A percentile compares a stretch with the other conserved stretches of the same genome.
Conservation (phyloP, 2,888 invertebrate species). For the Melanargia galathea region DNA sequence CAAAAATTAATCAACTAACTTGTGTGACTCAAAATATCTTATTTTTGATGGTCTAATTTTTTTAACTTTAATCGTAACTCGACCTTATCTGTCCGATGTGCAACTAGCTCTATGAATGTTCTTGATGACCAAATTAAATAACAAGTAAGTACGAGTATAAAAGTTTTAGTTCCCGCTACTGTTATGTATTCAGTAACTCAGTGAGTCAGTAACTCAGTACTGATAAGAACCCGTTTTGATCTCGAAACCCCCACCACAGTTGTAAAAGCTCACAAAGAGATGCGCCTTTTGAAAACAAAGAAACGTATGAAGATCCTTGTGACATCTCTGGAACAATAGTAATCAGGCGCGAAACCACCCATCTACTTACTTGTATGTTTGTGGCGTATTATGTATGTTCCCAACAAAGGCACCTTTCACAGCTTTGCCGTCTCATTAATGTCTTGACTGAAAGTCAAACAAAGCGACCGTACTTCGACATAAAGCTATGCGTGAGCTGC, state of each 20-base stretch:
- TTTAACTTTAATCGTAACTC: no score
- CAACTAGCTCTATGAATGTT: no score
- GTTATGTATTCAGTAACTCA: neutral
- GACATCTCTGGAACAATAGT: slow-evolving; percentile 15
- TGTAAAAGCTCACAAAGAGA: slow-evolving; percentile 13
- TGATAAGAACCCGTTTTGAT: neutral
- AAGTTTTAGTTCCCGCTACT: neutral
- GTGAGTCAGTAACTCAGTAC: neutral
- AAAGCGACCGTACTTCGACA: slow-evolving; percentile 18
- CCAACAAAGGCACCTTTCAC: slow-evolving; percentile 18
- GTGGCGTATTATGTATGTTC: neutral
- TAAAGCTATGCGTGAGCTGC: slow-evolving; percentile 17
- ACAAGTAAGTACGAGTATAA: no score
- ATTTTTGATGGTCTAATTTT: no score
- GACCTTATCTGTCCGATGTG: no score
- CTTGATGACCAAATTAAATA: neutral
- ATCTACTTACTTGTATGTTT: neutral
- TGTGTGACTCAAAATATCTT: no score
- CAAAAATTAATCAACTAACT: no score
- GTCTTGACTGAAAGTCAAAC: slow-evolving; percentile 20
- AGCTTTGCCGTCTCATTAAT: slow-evolving; percentile 23
- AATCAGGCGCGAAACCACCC: slow-evolving; percentile 20
- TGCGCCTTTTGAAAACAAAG: neutral
- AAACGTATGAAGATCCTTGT: slow-evolving; percentile 9
- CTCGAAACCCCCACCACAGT: neutral